Evolutionary conservation across 2,113 vertebrate genomes (phyloP).

Genomic region (Nothoprocta pentlandii): DNA sequence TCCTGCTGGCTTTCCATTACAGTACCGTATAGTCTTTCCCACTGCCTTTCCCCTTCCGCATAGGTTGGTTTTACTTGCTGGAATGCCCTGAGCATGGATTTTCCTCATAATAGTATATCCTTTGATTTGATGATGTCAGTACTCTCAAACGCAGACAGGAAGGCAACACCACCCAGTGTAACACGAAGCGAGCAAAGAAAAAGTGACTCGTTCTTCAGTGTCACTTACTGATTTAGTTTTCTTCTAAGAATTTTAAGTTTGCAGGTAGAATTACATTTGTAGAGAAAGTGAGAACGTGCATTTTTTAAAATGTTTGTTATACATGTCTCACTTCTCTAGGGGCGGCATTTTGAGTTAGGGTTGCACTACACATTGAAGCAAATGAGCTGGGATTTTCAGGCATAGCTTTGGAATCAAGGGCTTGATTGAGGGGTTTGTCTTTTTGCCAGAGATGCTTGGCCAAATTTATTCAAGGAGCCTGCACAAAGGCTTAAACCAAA

Average conservation of each 20-base stretch:
- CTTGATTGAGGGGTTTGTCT: background rate
- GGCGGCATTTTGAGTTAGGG: background rate
- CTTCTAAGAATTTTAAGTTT: background rate
- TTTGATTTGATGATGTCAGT: background rate
- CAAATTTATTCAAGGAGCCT: background rate
- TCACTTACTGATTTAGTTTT: background rate
- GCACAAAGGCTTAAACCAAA: background rate
- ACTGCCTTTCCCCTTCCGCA: background rate
- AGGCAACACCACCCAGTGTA: background rate
- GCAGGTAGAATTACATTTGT: background rate
- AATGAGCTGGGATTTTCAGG: background rate
- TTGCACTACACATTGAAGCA: background rate
- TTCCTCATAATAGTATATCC: background rate
- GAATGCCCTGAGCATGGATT: background rate
- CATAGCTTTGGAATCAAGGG: background rate
- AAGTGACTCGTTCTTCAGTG: background rate
- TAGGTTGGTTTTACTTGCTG: background rate
- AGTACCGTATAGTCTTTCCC: background rate
- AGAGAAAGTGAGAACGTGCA: background rate
- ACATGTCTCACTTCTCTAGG: background rate
- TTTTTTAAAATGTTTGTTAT: background rate
- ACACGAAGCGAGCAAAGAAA: background rate
- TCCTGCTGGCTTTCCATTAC: slow-evolving; percentile 15
- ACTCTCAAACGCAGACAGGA: background rate
- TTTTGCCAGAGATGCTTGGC: background rate